Base-by-base conservation (phyloP, 2,888 invertebrate genomes). In the Phrixothrix hirtus region DNA sequence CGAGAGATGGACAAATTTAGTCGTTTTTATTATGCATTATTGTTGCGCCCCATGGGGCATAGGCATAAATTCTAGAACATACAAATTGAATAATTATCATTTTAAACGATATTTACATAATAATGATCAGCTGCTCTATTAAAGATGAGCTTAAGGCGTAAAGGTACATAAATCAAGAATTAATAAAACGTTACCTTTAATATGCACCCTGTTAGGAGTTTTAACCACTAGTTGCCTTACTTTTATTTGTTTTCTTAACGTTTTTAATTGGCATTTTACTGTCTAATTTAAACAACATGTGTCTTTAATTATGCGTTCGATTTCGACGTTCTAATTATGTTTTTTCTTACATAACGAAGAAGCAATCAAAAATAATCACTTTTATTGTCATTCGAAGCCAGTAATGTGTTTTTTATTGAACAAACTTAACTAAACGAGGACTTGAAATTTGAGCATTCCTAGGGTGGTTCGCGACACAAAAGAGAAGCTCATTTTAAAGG, bases 401-500 rank as follows among this genome's bases (percentile, higher is more conserved):
- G 58, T 64, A 67, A 68, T 68, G 67, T 64, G 63, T 69, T 70
- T 70, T 70, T 70, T 70, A 70, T 70, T 66, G 69, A 62, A 62
- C 64, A 68, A 68, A 68, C 68, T 68, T 64, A 67, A 67, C 67
- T 66, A 69, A 64, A 68, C 66, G 65, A 60, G 63, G 61, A 54
- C 62, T 55, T 64, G 72, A 68, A 71, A 71, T 62, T 60, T 57
- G 71, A 72, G 68, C 59, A 63, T 64, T 66, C 59, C 65, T 63
- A 59, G 68, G 66, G 68, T 67, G 68, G 64, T 58, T 61, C 58
- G 46, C 59, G 47, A 59, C 57, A 68, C 66, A 68, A 71, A 71
- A 68, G 71, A 63, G 41, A 60, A 65, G 67, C 69, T 73, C 73
- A 70, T 72, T 74, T 73, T 72, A 73, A 72, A 71, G 72, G 72